phyloP scores from a whole-genome alignment of 37 sponge, comb jelly and placozoan species.

The Cladorhizidae sp. region DNA sequence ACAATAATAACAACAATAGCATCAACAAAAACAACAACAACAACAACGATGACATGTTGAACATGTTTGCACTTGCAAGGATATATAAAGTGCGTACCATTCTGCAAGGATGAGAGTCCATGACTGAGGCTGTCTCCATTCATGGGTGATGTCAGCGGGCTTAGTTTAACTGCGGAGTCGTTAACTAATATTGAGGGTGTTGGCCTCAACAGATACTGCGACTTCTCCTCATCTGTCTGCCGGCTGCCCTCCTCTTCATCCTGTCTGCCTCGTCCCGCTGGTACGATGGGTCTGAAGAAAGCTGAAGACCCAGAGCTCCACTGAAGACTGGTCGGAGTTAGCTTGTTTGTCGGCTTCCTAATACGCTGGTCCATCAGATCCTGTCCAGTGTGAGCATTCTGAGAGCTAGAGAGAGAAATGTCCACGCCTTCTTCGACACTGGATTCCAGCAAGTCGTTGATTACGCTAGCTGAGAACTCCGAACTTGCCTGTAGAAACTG shows the following conservation, averaged over 20 bases:
- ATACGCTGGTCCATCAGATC: constrained; percentile 28
- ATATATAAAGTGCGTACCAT: too few species aligned
- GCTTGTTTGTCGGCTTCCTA: neutral
- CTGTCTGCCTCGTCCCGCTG: neutral
- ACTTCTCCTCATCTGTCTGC: constrained; percentile 46
- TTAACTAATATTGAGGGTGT: constrained; percentile 31
- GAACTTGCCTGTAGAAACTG: constrained; percentile 8
- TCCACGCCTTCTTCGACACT: constrained; percentile 22
- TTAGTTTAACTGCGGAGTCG: constrained; percentile 16
- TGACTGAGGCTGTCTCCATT: neutral
- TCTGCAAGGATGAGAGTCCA: too few species aligned
- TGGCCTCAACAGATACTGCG: constrained; percentile 22
- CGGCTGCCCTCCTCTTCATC: neutral
- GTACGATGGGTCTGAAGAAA: constrained; percentile 29
- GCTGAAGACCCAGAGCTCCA: neutral
- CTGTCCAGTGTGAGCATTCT: neutral
- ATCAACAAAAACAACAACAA: too few species aligned
- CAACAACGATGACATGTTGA: too few species aligned
- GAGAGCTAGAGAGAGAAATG: constrained; percentile 17
- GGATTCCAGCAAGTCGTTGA: constrained; percentile 24
- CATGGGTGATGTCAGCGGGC: constrained; percentile 22
- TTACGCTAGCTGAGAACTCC: constrained; percentile 5
- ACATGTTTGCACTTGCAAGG: too few species aligned
- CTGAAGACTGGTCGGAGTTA: neutral
- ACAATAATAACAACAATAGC: too few species aligned